These are phyloP conservation scores for Synchiropus splendidus DNA, from an alignment of 2,113 vertebrate genomes.

Conservation along the genomic window DNA sequence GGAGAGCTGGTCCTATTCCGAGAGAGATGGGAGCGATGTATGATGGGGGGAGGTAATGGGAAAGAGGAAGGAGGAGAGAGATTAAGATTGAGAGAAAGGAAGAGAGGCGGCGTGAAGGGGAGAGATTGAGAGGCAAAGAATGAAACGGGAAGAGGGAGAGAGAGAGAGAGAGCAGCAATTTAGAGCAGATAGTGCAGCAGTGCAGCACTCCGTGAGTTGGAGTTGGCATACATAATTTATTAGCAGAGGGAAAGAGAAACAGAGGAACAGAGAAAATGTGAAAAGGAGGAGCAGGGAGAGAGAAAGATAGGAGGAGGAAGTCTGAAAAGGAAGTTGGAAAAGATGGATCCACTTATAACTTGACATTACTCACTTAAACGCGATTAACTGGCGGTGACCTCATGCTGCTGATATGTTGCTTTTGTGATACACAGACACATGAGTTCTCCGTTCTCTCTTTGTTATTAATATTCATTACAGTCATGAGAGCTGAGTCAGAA, in stretches of 20 bases:
- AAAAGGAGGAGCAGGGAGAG: constrained; percentile 43
- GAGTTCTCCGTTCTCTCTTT: no score
- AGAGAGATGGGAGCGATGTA: constrained; percentile 40
- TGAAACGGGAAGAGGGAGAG: constrained; percentile 40
- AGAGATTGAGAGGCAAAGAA: constrained; percentile 50
- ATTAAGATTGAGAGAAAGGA: constrained; percentile 34
- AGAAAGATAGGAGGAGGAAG: constrained; percentile 28
- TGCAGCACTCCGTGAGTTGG: constrained; percentile 67
- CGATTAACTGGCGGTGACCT: constrained; percentile 1
- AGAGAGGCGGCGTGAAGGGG: constrained; percentile 33
- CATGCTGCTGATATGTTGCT: no score
- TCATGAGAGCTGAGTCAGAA: no score
- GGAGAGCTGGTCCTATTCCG: constrained; percentile 84
- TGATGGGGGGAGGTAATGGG: constrained; percentile 8
- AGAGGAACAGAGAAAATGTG: constrained; percentile 46
- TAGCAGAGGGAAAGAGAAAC: constrained; percentile 55
- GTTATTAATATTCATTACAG: no score
- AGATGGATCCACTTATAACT: constrained; percentile 15
- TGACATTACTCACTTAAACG: constrained; percentile 16
- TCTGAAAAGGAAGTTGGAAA: constrained; percentile 51
- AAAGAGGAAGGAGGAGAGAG: constrained; percentile 7
- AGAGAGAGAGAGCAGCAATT: constrained; percentile 59
- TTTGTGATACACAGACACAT: no score
- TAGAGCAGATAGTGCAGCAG: constrained; percentile 78
- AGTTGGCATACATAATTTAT: constrained; percentile 73